phyloP scores from a whole-genome alignment of 2,113 vertebrate genomes.

The Spheniscus mendiculus region DNA sequence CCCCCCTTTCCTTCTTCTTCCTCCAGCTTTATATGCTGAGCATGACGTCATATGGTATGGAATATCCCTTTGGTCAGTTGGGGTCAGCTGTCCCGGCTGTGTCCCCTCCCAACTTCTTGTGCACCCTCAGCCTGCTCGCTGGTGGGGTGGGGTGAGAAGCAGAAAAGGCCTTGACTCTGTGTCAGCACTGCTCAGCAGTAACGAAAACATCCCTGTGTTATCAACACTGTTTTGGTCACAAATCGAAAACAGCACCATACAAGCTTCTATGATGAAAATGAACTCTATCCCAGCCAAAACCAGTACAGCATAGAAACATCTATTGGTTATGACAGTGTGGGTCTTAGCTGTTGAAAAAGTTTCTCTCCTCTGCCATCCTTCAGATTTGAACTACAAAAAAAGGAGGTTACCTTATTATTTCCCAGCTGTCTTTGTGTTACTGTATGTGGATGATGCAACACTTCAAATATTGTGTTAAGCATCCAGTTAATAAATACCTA shows the following conservation, averaged over 20 bases:
- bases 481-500: neutral
- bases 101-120: neutral
- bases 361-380: neutral
- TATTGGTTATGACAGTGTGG: neutral
- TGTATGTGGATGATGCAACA: neutral
- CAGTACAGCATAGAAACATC: neutral
- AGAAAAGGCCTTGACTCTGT: neutral
- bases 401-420: neutral
- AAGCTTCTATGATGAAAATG: neutral
- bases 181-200: neutral
- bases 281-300: neutral
- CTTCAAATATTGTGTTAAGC: neutral
- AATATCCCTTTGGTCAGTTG: too few species aligned
- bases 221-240: neutral
- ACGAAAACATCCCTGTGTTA: neutral
- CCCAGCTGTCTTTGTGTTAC: neutral
- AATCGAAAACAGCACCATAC: neutral
- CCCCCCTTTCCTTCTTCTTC: too few species aligned
- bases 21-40: too few species aligned
- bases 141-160: accelerated
- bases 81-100: too few species aligned
- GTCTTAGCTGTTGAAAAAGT: neutral
- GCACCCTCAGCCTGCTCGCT: accelerated
- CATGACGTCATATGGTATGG: too few species aligned
- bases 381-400: neutral